Conservation (phyloP, 2,797 vertebrate species). For the Petrocephalus sullivani region DNA sequence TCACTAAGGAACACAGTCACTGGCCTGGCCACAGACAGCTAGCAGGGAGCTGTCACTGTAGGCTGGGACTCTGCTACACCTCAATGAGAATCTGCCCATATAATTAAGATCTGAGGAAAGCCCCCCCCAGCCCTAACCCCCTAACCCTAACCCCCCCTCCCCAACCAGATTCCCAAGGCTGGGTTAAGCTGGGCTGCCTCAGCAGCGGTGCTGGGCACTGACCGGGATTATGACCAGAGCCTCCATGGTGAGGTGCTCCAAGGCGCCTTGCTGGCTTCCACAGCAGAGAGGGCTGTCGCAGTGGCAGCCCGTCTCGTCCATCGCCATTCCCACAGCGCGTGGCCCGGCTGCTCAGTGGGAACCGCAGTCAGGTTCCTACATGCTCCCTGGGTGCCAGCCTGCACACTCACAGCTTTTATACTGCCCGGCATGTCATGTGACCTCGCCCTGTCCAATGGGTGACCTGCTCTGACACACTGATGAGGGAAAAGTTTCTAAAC, state of each 20-base stretch:
- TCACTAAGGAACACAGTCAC: constrained; percentile 15
- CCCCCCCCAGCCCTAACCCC: not conserved
- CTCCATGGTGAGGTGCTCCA: constrained; percentile 44
- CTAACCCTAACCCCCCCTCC: not conserved
- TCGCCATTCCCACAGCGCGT: not conserved
- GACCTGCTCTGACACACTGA: constrained; percentile 35
- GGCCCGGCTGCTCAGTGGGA: constrained; percentile 14
- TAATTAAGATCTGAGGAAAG: not conserved
- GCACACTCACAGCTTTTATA: constrained; percentile 25
- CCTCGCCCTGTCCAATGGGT: constrained; percentile 35
- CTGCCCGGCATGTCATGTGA: constrained; percentile 25
- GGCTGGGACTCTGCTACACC: not conserved
- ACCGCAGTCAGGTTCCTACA: not conserved
- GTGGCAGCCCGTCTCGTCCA: not conserved
- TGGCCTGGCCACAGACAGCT: not conserved
- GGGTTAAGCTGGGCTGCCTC: not conserved
- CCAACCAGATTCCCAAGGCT: constrained; percentile 8
- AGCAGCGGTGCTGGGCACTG: constrained; percentile 36
- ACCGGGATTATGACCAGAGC: constrained; percentile 53
- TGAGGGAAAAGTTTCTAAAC: constrained; percentile 9
- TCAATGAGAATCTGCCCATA: not conserved
- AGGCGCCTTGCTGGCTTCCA: constrained; percentile 14
- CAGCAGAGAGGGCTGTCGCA: constrained; percentile 29
- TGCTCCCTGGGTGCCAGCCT: not conserved
- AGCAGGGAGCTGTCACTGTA: constrained; percentile 23